phyloP scores from a whole-genome alignment of 2,888 invertebrate genomes.

The Poecilobothrus nobilitatus region DNA sequence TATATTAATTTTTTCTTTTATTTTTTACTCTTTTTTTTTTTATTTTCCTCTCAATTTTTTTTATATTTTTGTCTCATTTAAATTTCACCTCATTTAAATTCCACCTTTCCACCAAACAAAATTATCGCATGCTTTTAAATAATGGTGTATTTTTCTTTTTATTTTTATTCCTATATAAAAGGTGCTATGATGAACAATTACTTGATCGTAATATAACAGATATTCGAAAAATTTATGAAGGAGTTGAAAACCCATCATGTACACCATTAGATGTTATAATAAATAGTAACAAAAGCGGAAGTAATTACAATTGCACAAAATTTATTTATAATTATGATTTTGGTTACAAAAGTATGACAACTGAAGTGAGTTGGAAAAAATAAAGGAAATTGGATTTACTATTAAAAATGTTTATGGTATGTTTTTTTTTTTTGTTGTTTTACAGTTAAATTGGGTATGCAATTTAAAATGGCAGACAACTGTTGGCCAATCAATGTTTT shows the following conservation, averaged over 20 bases:
- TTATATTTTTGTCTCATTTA: too few relatives aligned
- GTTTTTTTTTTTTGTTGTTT: slow-evolving; percentile 7
- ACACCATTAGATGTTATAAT: slow-evolving; percentile 27
- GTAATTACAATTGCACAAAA: slow-evolving; percentile 35
- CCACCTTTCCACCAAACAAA: too few relatives aligned
- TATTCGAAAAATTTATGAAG: slow-evolving; percentile 28
- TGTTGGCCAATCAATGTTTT: slow-evolving; percentile 54
- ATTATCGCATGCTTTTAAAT: too few relatives aligned
- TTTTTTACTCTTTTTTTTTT: too few relatives aligned
- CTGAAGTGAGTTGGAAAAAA: slow-evolving; percentile 41
- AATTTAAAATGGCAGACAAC: slow-evolving; percentile 50
- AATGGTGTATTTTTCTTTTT: too few relatives aligned
- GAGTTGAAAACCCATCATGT: slow-evolving; percentile 30
- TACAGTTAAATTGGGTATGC: slow-evolving; percentile 49
- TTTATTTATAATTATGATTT: slow-evolving; percentile 50
- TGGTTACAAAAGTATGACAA: slow-evolving; percentile 51
- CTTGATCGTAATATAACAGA: slow-evolving; percentile 24
- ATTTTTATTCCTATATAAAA: slow-evolving; percentile 16
- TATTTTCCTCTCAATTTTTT: too few relatives aligned
- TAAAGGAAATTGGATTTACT: background rate
- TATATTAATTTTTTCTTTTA: too few relatives aligned
- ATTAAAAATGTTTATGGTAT: slow-evolving; percentile 10
- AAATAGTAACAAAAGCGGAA: slow-evolving; percentile 20
- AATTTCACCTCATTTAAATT: too few relatives aligned
- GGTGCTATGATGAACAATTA: slow-evolving; percentile 31